These are phyloP conservation scores for Fregata magnificens DNA, from an alignment of 2,113 vertebrate genomes.

Conservation along the genomic window DNA sequence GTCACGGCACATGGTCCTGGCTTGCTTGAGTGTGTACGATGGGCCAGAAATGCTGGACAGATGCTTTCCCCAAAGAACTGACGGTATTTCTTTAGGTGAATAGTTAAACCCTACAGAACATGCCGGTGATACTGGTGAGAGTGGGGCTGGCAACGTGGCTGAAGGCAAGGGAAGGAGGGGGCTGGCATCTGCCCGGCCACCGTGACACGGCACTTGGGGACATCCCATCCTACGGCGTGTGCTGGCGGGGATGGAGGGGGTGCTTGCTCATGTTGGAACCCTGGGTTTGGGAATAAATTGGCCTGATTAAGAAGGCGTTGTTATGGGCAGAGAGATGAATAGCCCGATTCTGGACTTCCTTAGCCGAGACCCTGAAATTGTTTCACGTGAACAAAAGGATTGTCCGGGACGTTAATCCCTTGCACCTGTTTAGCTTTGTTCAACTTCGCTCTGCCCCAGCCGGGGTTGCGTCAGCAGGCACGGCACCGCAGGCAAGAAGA, in stretches of 20 bases:
- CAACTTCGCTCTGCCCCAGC: not conserved
- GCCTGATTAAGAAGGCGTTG: not conserved
- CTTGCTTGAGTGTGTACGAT: accelerated
- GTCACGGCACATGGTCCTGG: not conserved
- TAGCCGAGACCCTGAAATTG: not conserved
- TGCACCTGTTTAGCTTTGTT: not conserved
- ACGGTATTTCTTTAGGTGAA: not conserved
- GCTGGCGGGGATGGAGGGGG: not conserved
- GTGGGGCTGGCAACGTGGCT: not conserved
- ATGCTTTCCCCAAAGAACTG: not conserved
- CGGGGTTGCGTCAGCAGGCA: not conserved
- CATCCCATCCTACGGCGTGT: not conserved
- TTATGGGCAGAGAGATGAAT: not conserved
- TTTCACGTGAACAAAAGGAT: not conserved
- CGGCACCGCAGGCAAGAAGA: not conserved
- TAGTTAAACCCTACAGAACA: not conserved
- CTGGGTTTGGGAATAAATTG: not conserved
- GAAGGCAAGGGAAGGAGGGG: not conserved
- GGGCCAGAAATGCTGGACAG: not conserved
- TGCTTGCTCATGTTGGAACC: accelerated
- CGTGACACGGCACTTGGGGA: accelerated
- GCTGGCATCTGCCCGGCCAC: not conserved
- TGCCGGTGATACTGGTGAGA: not conserved
- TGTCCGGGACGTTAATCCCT: not conserved
- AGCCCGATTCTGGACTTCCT: not conserved